These are phyloP conservation scores for Orchesellides sinensis DNA, from an alignment of 2,888 invertebrate genomes.

Conservation along the genomic window DNA sequence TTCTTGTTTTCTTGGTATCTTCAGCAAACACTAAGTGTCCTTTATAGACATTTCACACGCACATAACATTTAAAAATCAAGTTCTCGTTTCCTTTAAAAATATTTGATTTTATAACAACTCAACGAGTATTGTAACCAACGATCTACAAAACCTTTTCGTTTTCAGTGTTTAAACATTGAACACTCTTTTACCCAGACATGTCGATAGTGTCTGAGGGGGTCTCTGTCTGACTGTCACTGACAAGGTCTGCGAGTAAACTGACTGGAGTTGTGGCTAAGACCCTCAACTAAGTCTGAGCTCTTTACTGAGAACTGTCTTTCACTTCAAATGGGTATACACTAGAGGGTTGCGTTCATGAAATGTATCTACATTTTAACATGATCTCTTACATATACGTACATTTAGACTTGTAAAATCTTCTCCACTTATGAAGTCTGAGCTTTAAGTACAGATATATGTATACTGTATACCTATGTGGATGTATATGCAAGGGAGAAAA, in stretches of 20 bases:
- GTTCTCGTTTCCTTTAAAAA: constrained; percentile 16
- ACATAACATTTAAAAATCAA: constrained; percentile 16
- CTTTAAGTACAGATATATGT: neutral
- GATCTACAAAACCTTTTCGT: too few species aligned
- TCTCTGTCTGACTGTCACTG: constrained; percentile 22
- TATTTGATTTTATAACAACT: neutral
- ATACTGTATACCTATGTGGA: too few species aligned
- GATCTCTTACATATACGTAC: too few species aligned
- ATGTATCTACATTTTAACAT: too few species aligned
- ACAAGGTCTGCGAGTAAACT: constrained; percentile 55
- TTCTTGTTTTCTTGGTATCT: neutral
- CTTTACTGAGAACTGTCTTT: neutral
- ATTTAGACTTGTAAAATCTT: too few species aligned
- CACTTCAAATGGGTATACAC: too few species aligned
- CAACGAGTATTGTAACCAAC: neutral
- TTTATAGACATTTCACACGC: constrained; percentile 60
- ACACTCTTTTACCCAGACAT: neutral
- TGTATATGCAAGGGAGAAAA: too few species aligned
- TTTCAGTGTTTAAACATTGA: neutral
- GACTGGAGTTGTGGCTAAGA: constrained; percentile 48
- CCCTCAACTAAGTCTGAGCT: constrained; percentile 32
- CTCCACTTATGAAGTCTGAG: neutral
- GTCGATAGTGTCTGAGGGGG: neutral
- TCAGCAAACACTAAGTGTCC: constrained; percentile 42
- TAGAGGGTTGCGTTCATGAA: too few species aligned